Percentiles rank a stretch among this genome's conserved stretches.
Evolutionary conservation across 2,888 invertebrate species (phyloP).

Genomic region (Erynnis tages): DNA sequence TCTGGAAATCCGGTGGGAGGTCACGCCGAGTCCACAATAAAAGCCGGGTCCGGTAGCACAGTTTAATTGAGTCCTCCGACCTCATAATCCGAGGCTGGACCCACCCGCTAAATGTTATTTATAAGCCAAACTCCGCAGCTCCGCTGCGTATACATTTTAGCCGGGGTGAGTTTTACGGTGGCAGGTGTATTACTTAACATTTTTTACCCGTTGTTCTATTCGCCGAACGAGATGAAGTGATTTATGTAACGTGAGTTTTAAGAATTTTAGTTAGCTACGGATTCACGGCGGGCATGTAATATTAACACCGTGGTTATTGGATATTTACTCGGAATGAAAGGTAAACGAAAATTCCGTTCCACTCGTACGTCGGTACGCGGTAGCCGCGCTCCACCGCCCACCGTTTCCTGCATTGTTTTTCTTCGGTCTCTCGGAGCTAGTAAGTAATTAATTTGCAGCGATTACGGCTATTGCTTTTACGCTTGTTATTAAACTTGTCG

Average conservation of each 20-base stretch:
- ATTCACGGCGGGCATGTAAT: no score
- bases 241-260: no score
- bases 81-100: conserved; percentile 73
- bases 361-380: no score
- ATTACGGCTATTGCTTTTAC: conserved; percentile 70
- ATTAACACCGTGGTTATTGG: no score
- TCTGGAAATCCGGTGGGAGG: conserved; percentile 74
- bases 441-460: conserved; percentile 70
- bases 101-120: conserved; percentile 78
- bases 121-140: conserved; percentile 66
- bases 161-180: conserved; percentile 32
- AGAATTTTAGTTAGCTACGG: no score
- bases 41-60: conserved; percentile 75
- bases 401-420: conserved; percentile 65
- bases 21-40: conserved; percentile 76
- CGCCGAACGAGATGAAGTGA: no score
- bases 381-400: no score
- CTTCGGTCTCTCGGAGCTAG: conserved; percentile 37
- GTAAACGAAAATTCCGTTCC: no score
- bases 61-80: conserved; percentile 80
- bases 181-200: conserved; percentile 9
- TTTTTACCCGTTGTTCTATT: no score
- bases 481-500: conserved; percentile 78
- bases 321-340: no score
- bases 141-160: conserved; percentile 58